A percentile compares a stretch with the other conserved stretches of the same genome.
Conservation (phyloP, 2,797 vertebrate genomes). For the Anisognathus igniventris region DNA sequence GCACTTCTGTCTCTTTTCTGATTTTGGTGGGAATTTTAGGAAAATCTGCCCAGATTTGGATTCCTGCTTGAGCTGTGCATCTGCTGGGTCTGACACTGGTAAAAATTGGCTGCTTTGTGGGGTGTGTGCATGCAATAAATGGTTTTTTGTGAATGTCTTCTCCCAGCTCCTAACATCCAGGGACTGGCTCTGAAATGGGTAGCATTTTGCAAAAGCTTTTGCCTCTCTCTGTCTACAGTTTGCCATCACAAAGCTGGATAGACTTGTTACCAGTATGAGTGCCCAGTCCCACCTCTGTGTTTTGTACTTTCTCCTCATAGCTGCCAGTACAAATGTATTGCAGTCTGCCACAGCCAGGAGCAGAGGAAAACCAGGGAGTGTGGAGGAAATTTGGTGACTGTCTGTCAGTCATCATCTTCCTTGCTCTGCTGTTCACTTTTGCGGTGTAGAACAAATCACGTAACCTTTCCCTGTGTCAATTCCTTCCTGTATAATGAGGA, state of each 20-base stretch:
- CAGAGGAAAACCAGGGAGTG: not conserved
- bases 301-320: not conserved
- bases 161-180: not conserved
- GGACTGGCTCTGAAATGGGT: not conserved
- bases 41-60: not conserved
- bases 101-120: not conserved
- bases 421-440: not conserved
- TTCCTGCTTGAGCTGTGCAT: not conserved
- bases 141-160: not conserved
- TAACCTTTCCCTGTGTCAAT: slow-evolving; percentile 13
- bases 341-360: not conserved
- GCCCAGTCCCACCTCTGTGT: not conserved
- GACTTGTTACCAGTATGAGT: not conserved
- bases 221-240: not conserved
- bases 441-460: not conserved
- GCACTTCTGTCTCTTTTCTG: not conserved
- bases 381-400: not conserved
- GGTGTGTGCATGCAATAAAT: not conserved
- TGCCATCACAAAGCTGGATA: not conserved
- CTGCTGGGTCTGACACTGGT: not conserved
- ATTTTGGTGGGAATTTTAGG: not conserved
- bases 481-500: not conserved
- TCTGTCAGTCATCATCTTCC: not conserved
- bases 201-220: not conserved
- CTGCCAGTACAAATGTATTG: not conserved